Conservation (phyloP, 2,888 invertebrate species). For the Oegoconia quadripuncta region DNA sequence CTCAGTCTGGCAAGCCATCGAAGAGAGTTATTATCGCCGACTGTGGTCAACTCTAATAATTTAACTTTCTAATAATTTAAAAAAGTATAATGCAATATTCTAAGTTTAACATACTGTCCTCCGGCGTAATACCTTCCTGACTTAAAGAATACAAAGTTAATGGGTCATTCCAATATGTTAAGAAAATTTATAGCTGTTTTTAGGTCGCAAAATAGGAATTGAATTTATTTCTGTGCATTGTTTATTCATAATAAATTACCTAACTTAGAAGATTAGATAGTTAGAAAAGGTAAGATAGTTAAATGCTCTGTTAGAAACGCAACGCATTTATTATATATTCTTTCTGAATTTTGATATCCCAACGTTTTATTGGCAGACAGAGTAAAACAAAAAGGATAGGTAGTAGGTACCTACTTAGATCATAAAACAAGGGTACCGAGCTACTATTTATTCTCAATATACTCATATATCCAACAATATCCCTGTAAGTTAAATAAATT, state of each 20-base stretch:
- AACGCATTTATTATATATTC: too few species aligned
- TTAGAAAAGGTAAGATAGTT: too few species aligned
- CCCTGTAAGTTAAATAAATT: too few species aligned
- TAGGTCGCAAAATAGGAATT: conserved; percentile 67
- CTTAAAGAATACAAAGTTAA: conserved; percentile 50
- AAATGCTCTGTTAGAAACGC: too few species aligned
- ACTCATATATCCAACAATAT: too few species aligned
- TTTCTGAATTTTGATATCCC: too few species aligned
- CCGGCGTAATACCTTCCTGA: conserved; percentile 66
- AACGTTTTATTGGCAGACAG: too few species aligned
- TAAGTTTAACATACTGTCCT: conserved; percentile 71
- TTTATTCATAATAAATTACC: conserved; percentile 70
- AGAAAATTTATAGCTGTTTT: conserved; percentile 61
- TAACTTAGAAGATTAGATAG: conserved; percentile 42
- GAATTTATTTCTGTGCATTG: conserved; percentile 76
- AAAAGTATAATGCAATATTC: conserved; percentile 63
- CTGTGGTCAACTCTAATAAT: conserved; percentile 86
- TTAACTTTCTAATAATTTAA: conserved; percentile 52
- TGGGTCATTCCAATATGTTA: conserved; percentile 75
- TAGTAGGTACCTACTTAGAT: too few species aligned
- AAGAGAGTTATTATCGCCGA: conserved; percentile 87
- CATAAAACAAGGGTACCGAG: too few species aligned
- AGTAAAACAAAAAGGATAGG: too few species aligned
- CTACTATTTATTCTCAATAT: too few species aligned
- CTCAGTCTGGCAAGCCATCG: conserved; percentile 89